Conservation (phyloP, 37 sponge, comb jelly and placozoan genomes). For the Hormiphora californensis region DNA sequence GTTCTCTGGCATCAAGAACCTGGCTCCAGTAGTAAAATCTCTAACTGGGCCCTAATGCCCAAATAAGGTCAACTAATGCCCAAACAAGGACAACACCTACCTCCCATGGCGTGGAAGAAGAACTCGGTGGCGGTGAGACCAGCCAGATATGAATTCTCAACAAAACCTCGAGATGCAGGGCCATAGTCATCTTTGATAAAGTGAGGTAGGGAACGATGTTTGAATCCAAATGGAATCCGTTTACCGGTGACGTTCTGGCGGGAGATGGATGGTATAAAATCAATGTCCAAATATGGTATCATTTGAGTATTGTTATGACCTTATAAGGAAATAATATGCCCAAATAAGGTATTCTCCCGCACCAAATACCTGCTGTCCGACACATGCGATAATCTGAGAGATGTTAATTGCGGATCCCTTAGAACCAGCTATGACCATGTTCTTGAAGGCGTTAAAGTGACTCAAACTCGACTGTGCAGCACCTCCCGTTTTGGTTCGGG, state of each 20-base stretch:
- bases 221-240: constrained; percentile 98
- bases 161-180: constrained; percentile 97
- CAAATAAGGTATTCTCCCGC: background rate
- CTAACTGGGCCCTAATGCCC: no score
- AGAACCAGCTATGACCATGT: constrained; percentile 97
- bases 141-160: constrained; percentile 98
- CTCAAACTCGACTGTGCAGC: constrained; percentile 89
- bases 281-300: no score
- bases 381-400: constrained; percentile 99
- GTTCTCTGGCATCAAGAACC: no score
- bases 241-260: constrained; percentile 97
- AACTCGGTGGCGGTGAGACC: constrained; percentile 98
- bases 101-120: constrained; percentile 99
- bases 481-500: constrained; percentile 94
- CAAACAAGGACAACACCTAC: no score
- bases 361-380: constrained; percentile 70
- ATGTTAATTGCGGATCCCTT: constrained; percentile 99
- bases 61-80: no score
- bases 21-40: no score
- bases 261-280: background rate
- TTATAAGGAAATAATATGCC: background rate
- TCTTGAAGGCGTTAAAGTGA: constrained; percentile 99
- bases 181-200: constrained; percentile 99
- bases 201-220: constrained; percentile 94
- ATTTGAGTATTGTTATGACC: background rate